Base-by-base conservation (phyloP, 1,140 invertebrate species). In the Lerema accius region DNA sequence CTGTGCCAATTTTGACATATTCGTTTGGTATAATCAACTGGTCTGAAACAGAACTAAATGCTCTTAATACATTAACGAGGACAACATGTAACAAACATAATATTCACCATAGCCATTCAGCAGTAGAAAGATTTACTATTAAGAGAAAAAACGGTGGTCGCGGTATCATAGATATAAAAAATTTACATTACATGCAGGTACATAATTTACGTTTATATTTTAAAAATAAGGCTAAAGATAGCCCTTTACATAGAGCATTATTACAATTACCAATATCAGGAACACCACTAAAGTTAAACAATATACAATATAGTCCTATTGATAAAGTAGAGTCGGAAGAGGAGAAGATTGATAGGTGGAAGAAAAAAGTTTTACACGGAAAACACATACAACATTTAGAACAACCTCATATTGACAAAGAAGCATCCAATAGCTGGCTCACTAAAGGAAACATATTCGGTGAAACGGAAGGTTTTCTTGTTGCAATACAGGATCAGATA, bases 391-490 rank as follows among this genome's bases (percentile, higher is more conserved):
- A 32, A 6, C 39, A 62, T 10, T 7, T 66, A 32, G 13, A 55
- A 11, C 56, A 66, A 43, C 3, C 2, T 0, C 58, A 66, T 13
- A 26, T 74, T 16, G 65, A 71, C 26, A 45, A 42, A 23, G 14
- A 40, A 4, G 56, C 45, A 4, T 71, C 69, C 0, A 53, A 43
- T 9, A 17, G 17, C 4, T 78, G 75, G 75, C 65, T 78, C 0
- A 61, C 23, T 6, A 19, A 23, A 28, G 73, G 65, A 37, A 16
- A 65, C n/a, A 55, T 76, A 1, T 73, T 66, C 45, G 45, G 58
- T 14, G 73, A 78, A 55, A 73, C 76, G 5, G 70, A 78, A 55
- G 73, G 73, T 2, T 78, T 78, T 19, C 32, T 78, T 1, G 13
- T 73, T 3, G 61, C 73, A 5, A 76, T 78, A 7, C 76, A 75